Conservation (phyloP, 2,888 invertebrate species). For the Calameuta filiformis region DNA sequence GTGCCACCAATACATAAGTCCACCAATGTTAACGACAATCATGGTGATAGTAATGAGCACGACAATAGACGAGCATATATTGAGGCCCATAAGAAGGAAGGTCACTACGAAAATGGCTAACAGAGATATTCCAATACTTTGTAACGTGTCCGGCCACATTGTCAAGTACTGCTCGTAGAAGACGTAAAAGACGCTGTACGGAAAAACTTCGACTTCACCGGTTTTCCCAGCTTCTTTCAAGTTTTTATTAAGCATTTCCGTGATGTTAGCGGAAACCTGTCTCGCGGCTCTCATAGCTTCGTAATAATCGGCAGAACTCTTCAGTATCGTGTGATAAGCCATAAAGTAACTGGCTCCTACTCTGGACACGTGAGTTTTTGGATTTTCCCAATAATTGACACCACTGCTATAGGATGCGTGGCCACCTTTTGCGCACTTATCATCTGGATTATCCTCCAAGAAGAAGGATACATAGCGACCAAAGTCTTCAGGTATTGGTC, state of each 20-base stretch:
- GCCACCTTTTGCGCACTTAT: constrained; percentile 82
- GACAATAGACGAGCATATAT: constrained; percentile 89
- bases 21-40: constrained; percentile 93
- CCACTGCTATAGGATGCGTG: constrained; percentile 85
- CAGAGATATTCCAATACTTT: constrained; percentile 88
- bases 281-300: constrained; percentile 86
- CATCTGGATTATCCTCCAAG: constrained; percentile 83
- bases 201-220: constrained; percentile 77
- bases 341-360: constrained; percentile 90
- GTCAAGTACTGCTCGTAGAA: constrained; percentile 99
- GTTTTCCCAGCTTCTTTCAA: constrained; percentile 67
- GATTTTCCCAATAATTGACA: constrained; percentile 72
- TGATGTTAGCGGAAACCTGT: constrained; percentile 83
- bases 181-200: constrained; percentile 96
- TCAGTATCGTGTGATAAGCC: constrained; percentile 94
- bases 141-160: constrained; percentile 91
- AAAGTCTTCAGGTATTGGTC: constrained; percentile 76
- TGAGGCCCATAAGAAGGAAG: constrained; percentile 92
- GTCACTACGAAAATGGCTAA: constrained; percentile 95
- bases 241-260: constrained; percentile 77
- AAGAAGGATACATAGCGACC: constrained; percentile 83
- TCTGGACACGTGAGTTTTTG: constrained; percentile 60
- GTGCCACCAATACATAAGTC: constrained; percentile 97
- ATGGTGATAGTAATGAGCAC: constrained; percentile 91
- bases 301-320: constrained; percentile 91